Percentiles rank a stretch among this genome's conserved stretches.
phyloP scores from a whole-genome alignment of 2,888 invertebrate genomes.

The Alviniconcha strummeri region DNA sequence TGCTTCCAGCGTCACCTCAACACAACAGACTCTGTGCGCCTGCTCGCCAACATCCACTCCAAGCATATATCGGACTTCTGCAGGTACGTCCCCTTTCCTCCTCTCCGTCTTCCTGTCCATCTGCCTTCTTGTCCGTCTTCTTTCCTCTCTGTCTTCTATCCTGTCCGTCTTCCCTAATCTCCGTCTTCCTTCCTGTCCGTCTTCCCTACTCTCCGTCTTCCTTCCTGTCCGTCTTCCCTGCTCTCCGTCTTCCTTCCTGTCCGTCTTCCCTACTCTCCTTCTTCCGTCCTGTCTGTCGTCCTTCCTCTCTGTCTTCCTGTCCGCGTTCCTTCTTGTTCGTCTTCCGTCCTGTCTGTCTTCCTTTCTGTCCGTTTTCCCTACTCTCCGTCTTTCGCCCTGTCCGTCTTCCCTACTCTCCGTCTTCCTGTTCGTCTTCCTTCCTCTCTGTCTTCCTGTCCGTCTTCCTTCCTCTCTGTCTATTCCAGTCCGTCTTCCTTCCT shows the following conservation, averaged over 20 bases:
- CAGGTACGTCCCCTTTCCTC: constrained; percentile 8
- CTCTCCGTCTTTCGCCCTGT: not conserved
- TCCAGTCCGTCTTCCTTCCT: not conserved
- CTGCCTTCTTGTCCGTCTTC: constrained; percentile 19
- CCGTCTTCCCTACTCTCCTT: too few relatives aligned
- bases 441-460: not conserved
- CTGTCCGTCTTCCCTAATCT: not conserved
- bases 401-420: not conserved
- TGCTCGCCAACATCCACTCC: constrained; percentile 37
- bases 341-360: too few relatives aligned
- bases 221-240: too few relatives aligned
- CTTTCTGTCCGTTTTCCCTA: not conserved
- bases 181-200: not conserved
- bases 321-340: too few relatives aligned
- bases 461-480: not conserved
- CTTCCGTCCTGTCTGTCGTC: too few relatives aligned
- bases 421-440: not conserved
- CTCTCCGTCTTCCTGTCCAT: not conserved
- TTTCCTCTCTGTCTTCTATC: not conserved
- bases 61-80: constrained; percentile 19
- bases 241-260: too few relatives aligned
- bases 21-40: constrained; percentile 38
- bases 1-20: constrained; percentile 53
- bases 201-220: not conserved
- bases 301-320: too few relatives aligned